Evolutionary conservation across 2,113 vertebrate genomes (phyloP), one percentile per base, ranked within the genome.

Genomic region (Pithys albifrons): DNA sequence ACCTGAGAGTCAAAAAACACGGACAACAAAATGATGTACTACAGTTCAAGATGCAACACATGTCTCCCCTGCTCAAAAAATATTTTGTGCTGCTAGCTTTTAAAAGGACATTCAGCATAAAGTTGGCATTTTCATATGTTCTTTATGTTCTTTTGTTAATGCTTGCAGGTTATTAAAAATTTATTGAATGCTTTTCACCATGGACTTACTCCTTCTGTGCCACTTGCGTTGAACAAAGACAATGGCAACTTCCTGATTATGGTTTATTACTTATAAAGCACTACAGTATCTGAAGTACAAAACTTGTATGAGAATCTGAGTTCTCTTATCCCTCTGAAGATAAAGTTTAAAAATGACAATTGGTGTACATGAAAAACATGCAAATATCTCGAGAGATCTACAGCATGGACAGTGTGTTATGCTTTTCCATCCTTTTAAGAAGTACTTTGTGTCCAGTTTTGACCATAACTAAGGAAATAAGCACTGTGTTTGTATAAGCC

Each of bases 11-110:
- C 97, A 97, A 72, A 97, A 97, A 86, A 77, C 93, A 37, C 6
- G 94, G 97, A 97, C 89, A 54, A 95, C 96, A 67, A 98, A 98
- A 43, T 98, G 96, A 98, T 64, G 18, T 57, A 9, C 72, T 88
- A 4, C 72, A 86, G 18, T 35, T 73, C 54, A 41, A 51, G 55
- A 58, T 20, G 15, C 80, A 71, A 64, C 94, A 37, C 17, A 8
- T 61, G 18, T 37, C 35, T 71, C 72, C n/a, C 81, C 52, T 88
- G 71, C 76, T 96, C 12, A 62, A 64, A 82, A 95, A 77, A 27
- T 61, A 18, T 67, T 72, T 89, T 77, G 17, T 91, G 87, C 78
- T 92, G 93, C 85, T 94, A 88, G 74, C 89, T 96, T 95, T 89
- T 85, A 46, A 81, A 89, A 95, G 61, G 75, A 85, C 93, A 93